Evolutionary conservation across 1,140 invertebrate genomes (phyloP), one percentile per base, ranked within the genome.

Genomic region (Drosophila funebris): DNA sequence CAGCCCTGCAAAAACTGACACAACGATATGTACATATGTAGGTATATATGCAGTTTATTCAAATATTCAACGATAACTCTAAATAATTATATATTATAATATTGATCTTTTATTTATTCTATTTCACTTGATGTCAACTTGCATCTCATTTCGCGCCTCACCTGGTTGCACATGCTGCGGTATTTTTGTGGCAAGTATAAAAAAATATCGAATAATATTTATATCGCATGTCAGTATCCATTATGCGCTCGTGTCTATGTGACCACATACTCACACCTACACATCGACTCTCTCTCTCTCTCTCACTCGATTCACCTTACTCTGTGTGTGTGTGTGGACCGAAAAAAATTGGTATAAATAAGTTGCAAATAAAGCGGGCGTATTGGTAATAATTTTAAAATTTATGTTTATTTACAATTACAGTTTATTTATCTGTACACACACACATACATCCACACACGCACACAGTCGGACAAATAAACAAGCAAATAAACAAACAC

Each of bases 401-500:
- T 87, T 78, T 78, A 78, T 85, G 78, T 85, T 85, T 85, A 85
- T 85, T 87, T 87, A 87, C 82, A 85, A 85, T 85, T 85, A 87
- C 77, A 87, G 78, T 85, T 85, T 87, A 87, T 85, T 85, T 85
- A 67, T 63, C 73, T 46, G 60, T 20, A 13, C 14, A 46, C 54
- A 50, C 70, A 73, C 50, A 66, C 61, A 60, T 18, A 64, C 43
- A 62, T 13, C 16, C 37, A 62, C 37, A 56, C 43, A 69, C 24
- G 56, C 41, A 67, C 22, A 27, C 27, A 48, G 43, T 6, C n/a
- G n/a, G n/a, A n/a, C n/a, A n/a, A n/a, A n/a, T n/a, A 39, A 27
- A 27, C 9, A 14, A 14, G 27, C 52, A 67, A 54, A 56, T 57
- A 57, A 48, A 14, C 20, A 31, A 14, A 54, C 13, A 54, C 27